Conservation (phyloP, 2,797 vertebrate species). For the Gymnodraco acuticeps region DNA sequence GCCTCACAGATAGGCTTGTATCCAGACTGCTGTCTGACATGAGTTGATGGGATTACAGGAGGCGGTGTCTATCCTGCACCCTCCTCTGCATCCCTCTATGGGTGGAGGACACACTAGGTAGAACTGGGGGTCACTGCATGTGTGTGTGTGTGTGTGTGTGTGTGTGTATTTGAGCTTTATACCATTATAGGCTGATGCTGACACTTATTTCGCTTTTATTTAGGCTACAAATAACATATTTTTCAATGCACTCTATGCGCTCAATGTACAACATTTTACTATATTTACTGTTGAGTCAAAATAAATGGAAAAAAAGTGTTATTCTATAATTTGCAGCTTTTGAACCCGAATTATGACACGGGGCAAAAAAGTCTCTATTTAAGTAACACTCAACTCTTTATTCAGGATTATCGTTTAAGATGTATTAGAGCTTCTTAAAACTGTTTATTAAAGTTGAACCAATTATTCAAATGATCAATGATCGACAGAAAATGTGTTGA, state of each 20-base stretch:
- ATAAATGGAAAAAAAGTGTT: neutral
- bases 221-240: neutral
- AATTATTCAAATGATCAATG: neutral
- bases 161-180: neutral
- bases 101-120: constrained; percentile 8
- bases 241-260: neutral
- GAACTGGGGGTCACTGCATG: constrained; percentile 37
- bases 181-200: neutral
- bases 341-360: neutral
- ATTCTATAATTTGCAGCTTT: neutral
- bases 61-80: constrained; percentile 77
- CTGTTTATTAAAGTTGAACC: neutral
- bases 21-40: constrained; percentile 84
- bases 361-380: neutral
- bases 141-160: neutral
- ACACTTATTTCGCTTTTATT: neutral
- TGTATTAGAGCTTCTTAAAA: neutral
- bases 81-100: neutral
- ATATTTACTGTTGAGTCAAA: neutral
- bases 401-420: neutral
- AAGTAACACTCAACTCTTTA: neutral
- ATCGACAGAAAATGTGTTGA: neutral
- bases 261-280: neutral
- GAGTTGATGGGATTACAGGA: constrained; percentile 87
- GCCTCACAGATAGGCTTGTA: constrained; percentile 80